Base-by-base conservation (phyloP, 1,140 invertebrate genomes). In the Grapholita molesta region DNA sequence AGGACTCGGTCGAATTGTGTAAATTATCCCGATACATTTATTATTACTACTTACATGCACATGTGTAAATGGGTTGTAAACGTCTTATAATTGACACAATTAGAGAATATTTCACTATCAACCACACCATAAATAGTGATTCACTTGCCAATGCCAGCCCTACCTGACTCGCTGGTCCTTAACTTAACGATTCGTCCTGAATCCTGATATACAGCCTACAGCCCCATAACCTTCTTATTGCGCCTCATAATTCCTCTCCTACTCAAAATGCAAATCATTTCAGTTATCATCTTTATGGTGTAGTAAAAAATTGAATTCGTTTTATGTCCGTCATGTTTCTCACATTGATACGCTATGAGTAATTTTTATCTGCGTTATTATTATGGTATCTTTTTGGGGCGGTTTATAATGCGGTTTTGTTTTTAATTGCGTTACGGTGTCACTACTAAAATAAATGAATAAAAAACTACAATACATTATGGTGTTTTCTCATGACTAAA, bases 201-300 rank as follows among this genome's bases (percentile, higher is more conserved):
- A 11, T 23, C 53, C 24, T 15, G 25, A 61, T 61, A 61, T 61
- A 61, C 55, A 38, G 32, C 32, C n/a, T 33, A 38, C 33, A 15
- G 55, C 24, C 24, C n/a, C 53, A 30, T 61, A 61, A 61, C 55
- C 24, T 61, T 61, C 55, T 61, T 61, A 61, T 61, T 61, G 55
- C 55, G 55, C n/a, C 8, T 61, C 55, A 61, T 61, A 61, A 61
- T 61, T 61, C 55, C 55, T 61, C 55, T 61, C 55, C 55, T 61
- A 61, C 55, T 30, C 55, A 61, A 61, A 61, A 61, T 61, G 55
- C 55, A 61, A 61, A 61, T 61, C 42, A 48, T 48, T 61, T 61
- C 55, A 61, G 55, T 61, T 61, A 61, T 61, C 55, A 61, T 61
- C 55, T 61, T 61, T 61, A 61, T 61, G 24, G 25, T 32, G 55